A percentile compares a stretch with the other conserved stretches of the same genome.
These are phyloP conservation scores for Arvicanthis niloticus DNA, from an alignment of 2,113 vertebrate species.

Conservation along the genomic window DNA sequence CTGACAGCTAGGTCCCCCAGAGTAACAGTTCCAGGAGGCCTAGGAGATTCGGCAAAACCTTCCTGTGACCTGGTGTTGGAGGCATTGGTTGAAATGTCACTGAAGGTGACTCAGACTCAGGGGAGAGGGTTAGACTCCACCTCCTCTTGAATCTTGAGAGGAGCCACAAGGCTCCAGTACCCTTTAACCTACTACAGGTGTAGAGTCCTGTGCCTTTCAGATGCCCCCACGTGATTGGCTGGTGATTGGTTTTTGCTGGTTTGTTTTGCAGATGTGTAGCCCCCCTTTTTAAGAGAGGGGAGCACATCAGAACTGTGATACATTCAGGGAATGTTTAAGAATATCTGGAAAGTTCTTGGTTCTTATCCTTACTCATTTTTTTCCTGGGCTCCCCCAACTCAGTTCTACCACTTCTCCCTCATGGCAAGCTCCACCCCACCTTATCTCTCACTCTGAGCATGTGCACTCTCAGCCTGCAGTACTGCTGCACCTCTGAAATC, in stretches of 20 bases:
- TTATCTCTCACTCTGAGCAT: background rate
- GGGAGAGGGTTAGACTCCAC: background rate
- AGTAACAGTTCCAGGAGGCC: background rate
- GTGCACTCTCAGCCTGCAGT: background rate
- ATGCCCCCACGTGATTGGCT: background rate
- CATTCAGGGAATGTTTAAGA: background rate
- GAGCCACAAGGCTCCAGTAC: background rate
- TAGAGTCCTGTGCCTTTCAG: background rate
- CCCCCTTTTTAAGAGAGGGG: background rate
- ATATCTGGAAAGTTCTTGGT: background rate
- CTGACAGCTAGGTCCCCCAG: background rate
- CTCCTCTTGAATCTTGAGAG: background rate
- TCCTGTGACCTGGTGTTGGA: background rate
- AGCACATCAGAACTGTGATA: background rate
- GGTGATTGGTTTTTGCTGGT: background rate
- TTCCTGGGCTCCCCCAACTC: background rate
- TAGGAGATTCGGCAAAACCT: background rate
- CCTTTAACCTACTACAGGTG: background rate
- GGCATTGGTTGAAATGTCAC: background rate
- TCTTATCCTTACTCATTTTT: background rate
- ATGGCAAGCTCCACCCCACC: background rate
- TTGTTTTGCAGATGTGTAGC: background rate
- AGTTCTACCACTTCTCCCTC: background rate
- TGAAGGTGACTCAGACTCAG: background rate
- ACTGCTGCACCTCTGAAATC: background rate